phyloP scores from a whole-genome alignment of 1,140 invertebrate genomes.

The Papilio dardanus region DNA sequence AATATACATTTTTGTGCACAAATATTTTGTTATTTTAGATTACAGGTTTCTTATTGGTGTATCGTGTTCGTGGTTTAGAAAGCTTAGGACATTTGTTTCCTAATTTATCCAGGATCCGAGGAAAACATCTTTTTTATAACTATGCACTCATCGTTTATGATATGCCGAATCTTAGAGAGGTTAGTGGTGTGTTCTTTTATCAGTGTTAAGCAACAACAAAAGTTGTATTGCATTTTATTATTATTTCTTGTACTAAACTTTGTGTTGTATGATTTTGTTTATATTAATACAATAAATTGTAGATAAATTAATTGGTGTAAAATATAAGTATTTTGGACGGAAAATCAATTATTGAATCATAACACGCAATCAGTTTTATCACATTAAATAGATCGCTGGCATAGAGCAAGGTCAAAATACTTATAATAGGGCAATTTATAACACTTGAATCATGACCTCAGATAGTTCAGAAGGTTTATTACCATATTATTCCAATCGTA shows the following conservation, averaged over 20 bases:
- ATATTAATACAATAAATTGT: no score
- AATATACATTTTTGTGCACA: no score
- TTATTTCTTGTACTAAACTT: constrained; percentile 21
- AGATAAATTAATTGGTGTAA: no score
- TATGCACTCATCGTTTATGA: constrained; percentile 94
- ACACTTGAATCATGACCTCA: background rate
- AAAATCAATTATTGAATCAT: background rate
- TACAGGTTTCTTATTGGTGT: constrained; percentile 84
- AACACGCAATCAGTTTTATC: background rate
- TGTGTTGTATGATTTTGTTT: no score
- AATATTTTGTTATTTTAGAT: constrained; percentile 78
- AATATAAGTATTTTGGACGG: background rate
- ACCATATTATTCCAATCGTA: background rate
- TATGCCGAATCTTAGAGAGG: constrained; percentile 69
- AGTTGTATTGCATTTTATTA: constrained; percentile 8
- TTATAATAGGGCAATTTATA: background rate
- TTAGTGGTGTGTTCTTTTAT: no score
- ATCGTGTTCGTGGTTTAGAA: constrained; percentile 88
- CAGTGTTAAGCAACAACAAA: no score
- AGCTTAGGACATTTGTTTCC: constrained; percentile 94
- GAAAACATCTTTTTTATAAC: constrained; percentile 91
- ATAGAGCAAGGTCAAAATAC: background rate
- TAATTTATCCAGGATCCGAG: constrained; percentile 95
- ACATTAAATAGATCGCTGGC: background rate
- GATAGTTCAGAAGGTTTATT: constrained; percentile 3